These are phyloP conservation scores for Drosophila merina DNA, from an alignment of 2,888 invertebrate genomes.

Conservation along the genomic window DNA sequence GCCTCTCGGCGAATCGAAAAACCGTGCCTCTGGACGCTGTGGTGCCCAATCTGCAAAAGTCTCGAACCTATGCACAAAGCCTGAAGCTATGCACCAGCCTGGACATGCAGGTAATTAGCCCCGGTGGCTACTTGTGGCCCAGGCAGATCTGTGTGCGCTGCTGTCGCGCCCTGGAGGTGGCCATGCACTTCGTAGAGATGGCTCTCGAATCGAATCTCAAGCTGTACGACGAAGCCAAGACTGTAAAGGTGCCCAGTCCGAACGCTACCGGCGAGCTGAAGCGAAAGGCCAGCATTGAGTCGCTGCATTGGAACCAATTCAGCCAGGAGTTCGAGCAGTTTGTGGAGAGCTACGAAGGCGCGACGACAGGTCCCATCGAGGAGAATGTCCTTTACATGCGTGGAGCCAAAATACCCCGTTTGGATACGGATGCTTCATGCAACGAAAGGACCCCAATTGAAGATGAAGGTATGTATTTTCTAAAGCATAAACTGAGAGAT, in stretches of 20 bases:
- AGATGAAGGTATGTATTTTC: conserved; percentile 54
- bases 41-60: conserved; percentile 59
- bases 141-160: conserved; percentile 75
- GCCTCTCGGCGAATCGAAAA: conserved; percentile 64
- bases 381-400: conserved; percentile 74
- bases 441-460: conserved; percentile 55
- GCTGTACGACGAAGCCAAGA: conserved; percentile 59
- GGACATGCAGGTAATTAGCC: conserved; percentile 37
- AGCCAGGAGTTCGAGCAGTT: conserved; percentile 71
- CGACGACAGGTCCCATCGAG: conserved; percentile 61
- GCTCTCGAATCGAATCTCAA: conserved; percentile 63
- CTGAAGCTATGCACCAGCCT: conserved; percentile 59
- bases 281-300: conserved; percentile 65
- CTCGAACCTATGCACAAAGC: conserved; percentile 65
- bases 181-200: conserved; percentile 75
- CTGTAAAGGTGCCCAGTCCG: conserved; percentile 35
- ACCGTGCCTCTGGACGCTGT: conserved; percentile 58
- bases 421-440: conserved; percentile 50
- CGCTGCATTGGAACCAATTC: conserved; percentile 69
- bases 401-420: conserved; percentile 63
- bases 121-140: conserved; percentile 63
- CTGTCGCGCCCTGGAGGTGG: conserved; percentile 75
- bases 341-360: conserved; percentile 64
- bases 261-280: conserved; percentile 57
- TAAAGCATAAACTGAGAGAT: no score